phyloP scores from a whole-genome alignment of 2,113 vertebrate species.

The Zapus hudsonius region DNA sequence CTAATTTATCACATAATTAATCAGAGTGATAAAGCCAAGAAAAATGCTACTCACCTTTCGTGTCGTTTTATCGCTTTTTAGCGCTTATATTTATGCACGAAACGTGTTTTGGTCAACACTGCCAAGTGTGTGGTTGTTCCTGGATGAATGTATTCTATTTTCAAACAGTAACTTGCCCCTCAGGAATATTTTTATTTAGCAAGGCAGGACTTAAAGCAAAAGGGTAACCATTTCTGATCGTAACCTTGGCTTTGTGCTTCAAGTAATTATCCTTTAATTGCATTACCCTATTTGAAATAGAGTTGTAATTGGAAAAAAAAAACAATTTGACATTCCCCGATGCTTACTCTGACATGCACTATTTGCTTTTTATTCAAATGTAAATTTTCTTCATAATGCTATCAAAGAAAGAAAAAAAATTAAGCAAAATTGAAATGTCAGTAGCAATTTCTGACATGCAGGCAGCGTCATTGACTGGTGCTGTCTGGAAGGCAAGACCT shows the following conservation, averaged over 20 bases:
- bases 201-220: constrained; percentile 84
- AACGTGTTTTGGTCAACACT: constrained; percentile 46
- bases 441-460: constrained; percentile 92
- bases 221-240: constrained; percentile 86
- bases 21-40: constrained; percentile 72
- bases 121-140: constrained; percentile 66
- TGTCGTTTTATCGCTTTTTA: constrained; percentile 57
- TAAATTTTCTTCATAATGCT: constrained; percentile 91
- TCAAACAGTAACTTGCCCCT: constrained; percentile 79
- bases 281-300: constrained; percentile 88
- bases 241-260: constrained; percentile 88
- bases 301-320: constrained; percentile 87
- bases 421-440: constrained; percentile 94
- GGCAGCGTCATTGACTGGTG: constrained; percentile 84
- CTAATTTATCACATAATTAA: constrained; percentile 79
- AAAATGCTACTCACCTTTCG: constrained; percentile 63
- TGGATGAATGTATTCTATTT: constrained; percentile 75
- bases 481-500: constrained; percentile 82
- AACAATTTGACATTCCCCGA: constrained; percentile 85
- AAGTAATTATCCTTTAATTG: constrained; percentile 90
- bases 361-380: constrained; percentile 94
- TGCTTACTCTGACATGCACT: constrained; percentile 83
- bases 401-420: constrained; percentile 87
- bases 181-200: constrained; percentile 83
- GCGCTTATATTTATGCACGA: constrained; percentile 1